Evolutionary conservation across 2,113 vertebrate species (phyloP).

Genomic region (Pseudolaguvia tuberculata): DNA sequence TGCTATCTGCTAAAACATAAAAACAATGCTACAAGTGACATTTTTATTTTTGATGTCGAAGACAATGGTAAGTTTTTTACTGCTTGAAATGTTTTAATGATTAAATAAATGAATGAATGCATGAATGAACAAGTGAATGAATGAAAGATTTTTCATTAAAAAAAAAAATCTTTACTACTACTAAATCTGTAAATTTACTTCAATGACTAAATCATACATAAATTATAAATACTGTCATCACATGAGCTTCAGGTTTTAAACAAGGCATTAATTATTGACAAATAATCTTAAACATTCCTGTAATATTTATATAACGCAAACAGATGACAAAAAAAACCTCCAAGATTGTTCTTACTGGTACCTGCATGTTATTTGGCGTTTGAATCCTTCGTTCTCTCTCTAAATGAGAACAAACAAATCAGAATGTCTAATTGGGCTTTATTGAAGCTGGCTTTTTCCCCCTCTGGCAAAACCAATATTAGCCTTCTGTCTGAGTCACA

Average conservation of each 20-base stretch:
- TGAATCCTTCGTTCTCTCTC: slow-evolving; percentile 2
- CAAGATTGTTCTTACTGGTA: background rate
- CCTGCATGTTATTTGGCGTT: background rate
- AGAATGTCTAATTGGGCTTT: slow-evolving; percentile 33
- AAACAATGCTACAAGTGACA: slow-evolving; percentile 81
- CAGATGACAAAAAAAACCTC: background rate
- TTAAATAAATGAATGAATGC: too few relatives aligned
- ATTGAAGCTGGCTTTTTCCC: slow-evolving; percentile 27
- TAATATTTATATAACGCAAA: background rate
- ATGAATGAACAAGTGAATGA: too few relatives aligned
- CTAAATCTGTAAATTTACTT: background rate
- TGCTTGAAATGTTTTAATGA: too few relatives aligned
- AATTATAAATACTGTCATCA: background rate
- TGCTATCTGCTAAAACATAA: slow-evolving; percentile 80
- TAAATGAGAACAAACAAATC: slow-evolving; percentile 18
- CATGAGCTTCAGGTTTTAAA: background rate
- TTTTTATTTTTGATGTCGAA: slow-evolving; percentile 81
- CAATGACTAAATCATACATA: background rate
- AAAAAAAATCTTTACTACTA: too few relatives aligned
- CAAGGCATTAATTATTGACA: background rate
- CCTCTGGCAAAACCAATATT: slow-evolving; percentile 32
- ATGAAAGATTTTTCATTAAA: too few relatives aligned
- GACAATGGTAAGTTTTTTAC: slow-evolving; percentile 76
- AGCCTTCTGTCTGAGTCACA: slow-evolving; percentile 29
- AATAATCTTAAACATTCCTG: background rate